Evolutionary conservation across 2,797 vertebrate genomes (phyloP).

Genomic region (Denticeps clupeoides): DNA sequence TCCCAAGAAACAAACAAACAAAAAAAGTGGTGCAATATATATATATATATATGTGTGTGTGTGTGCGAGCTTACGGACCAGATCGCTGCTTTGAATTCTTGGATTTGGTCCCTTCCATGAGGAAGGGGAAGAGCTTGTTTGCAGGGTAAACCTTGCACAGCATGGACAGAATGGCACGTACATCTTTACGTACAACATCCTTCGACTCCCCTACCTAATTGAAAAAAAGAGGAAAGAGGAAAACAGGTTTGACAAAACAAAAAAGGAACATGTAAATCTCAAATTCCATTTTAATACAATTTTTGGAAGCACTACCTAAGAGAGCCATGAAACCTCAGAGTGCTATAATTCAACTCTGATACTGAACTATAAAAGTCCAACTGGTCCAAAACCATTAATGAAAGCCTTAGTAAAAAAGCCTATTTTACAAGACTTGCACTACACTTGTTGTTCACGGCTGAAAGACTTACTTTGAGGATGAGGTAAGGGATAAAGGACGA

Average conservation of each 20-base stretch:
- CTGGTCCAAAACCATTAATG: too few species aligned
- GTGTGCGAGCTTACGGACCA: conserved; percentile 51
- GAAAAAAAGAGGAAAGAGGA: neutral
- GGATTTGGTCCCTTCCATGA: conserved; percentile 96
- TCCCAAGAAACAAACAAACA: too few species aligned
- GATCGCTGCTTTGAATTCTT: conserved; percentile 97
- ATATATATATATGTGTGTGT: too few species aligned
- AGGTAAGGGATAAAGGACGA: conserved; percentile 92
- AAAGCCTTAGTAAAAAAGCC: too few species aligned
- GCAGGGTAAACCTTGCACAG: conserved; percentile 92
- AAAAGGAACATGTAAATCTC: neutral
- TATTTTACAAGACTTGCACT: too few species aligned
- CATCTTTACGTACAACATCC: conserved; percentile 90
- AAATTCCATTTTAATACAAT: neutral
- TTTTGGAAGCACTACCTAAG: too few species aligned
- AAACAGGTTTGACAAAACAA: neutral
- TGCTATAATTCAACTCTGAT: too few species aligned
- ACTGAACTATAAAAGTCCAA: too few species aligned
- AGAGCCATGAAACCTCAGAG: too few species aligned
- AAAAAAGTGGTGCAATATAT: too few species aligned
- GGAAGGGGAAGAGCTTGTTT: conserved; percentile 90
- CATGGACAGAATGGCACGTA: conserved; percentile 80
- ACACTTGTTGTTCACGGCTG: too few species aligned
- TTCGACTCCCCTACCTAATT: conserved; percentile 89
- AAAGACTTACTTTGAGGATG: conserved; percentile 82